These are phyloP conservation scores for Agrotis puta DNA, from an alignment of 2,888 invertebrate genomes.

Conservation along the genomic window DNA sequence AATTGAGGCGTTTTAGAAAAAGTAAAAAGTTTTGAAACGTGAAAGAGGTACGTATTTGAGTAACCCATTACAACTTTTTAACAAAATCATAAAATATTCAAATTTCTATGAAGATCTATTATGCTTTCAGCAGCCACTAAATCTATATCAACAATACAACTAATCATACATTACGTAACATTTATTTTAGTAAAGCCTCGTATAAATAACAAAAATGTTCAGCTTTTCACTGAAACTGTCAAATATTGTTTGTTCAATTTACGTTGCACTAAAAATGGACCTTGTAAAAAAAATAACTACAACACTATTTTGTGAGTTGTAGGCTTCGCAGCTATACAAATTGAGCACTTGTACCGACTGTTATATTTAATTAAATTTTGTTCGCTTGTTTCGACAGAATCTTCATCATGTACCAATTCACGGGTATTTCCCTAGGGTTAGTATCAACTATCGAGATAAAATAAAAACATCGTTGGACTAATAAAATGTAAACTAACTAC, in stretches of 20 bases:
- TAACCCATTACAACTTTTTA: not conserved
- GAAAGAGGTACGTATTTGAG: not conserved
- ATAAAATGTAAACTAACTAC: slow-evolving; percentile 39
- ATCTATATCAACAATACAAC: slow-evolving; percentile 17
- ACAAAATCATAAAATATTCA: not conserved
- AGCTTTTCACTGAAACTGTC: slow-evolving; percentile 22
- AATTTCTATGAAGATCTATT: not conserved
- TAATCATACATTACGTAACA: slow-evolving; percentile 19
- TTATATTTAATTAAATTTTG: slow-evolving; percentile 60
- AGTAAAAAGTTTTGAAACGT: no score
- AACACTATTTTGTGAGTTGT: slow-evolving; percentile 35
- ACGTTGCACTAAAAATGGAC: slow-evolving; percentile 8
- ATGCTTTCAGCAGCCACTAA: not conserved
- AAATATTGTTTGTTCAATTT: slow-evolving; percentile 24
- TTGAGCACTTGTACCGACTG: slow-evolving; percentile 45
- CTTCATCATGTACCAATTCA: slow-evolving; percentile 48
- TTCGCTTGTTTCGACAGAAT: slow-evolving; percentile 51
- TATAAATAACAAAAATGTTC: slow-evolving; percentile 27
- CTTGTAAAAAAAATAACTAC: slow-evolving; percentile 29
- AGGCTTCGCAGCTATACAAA: slow-evolving; percentile 26
- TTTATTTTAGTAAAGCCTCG: slow-evolving; percentile 15
- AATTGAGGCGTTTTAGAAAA: no score
- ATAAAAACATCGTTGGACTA: slow-evolving; percentile 41
- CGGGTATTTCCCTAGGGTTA: slow-evolving; percentile 58
- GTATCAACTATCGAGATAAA: slow-evolving; percentile 41